Percentiles rank a stretch among this genome's conserved stretches.
phyloP scores from a whole-genome alignment of 23 tunicate genomes.

The Ascidia mentula region DNA sequence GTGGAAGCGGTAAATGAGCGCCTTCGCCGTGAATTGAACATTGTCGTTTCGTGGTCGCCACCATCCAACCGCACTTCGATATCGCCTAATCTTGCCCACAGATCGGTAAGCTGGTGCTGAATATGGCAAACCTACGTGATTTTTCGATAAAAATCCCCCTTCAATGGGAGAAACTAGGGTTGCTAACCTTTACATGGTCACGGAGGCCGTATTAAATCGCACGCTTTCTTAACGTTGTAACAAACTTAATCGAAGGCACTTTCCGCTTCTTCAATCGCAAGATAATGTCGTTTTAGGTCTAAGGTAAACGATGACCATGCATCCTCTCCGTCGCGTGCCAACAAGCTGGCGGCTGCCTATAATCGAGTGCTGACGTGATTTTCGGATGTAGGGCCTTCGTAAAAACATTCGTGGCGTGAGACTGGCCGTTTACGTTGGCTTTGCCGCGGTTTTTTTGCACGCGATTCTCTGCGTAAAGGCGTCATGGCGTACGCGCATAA shows the following conservation, averaged over 20 bases:
- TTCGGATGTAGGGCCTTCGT: slow-evolving; percentile 1
- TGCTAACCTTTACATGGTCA: no score
- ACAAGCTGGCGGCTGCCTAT: background rate
- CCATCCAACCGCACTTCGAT: background rate
- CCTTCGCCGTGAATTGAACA: background rate
- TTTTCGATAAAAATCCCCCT: no score
- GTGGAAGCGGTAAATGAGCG: background rate
- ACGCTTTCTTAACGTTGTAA: no score
- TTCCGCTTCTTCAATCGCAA: no score
- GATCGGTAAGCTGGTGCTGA: no score
- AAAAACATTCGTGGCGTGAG: background rate
- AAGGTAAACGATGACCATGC: no score
- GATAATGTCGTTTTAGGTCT: no score
- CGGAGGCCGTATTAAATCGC: no score
- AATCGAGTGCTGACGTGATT: background rate
- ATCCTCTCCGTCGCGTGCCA: slow-evolving; percentile 4
- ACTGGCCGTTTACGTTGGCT: background rate
- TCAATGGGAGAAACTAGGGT: no score
- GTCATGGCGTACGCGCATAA: background rate
- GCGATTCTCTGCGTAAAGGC: background rate
- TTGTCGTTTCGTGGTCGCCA: background rate
- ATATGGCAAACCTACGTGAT: no score
- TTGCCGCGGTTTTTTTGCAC: background rate
- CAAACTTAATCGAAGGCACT: no score
- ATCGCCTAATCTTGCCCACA: slow-evolving; percentile 1